phyloP scores from a whole-genome alignment of 2,113 vertebrate species.

The Xenus cinereus region DNA sequence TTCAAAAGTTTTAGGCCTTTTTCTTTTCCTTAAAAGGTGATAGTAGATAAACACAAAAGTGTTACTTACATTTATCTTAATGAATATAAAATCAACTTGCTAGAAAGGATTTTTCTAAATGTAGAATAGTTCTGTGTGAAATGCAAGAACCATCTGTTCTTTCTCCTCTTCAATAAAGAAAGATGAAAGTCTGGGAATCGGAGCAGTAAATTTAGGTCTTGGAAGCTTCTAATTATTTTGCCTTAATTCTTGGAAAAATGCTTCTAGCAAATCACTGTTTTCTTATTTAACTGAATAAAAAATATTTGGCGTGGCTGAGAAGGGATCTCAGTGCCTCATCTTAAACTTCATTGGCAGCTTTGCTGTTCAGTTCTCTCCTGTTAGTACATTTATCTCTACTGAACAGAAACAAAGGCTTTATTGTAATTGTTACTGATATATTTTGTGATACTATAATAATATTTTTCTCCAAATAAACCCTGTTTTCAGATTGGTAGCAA shows the following conservation, averaged over 20 bases:
- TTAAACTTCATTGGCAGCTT: neutral
- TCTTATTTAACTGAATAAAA: neutral
- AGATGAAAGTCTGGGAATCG: neutral
- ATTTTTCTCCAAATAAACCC: neutral
- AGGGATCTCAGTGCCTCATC: neutral
- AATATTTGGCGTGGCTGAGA: neutral
- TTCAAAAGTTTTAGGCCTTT: neutral
- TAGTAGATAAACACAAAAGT: neutral
- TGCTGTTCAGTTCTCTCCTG: neutral
- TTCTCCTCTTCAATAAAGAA: neutral
- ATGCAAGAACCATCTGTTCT: neutral
- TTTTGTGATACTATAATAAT: neutral
- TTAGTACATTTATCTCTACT: neutral
- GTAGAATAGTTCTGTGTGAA: neutral
- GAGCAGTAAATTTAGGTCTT: neutral
- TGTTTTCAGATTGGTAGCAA: conserved; percentile 84
- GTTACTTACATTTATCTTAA: neutral
- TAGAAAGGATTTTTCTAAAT: neutral
- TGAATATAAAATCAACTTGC: neutral
- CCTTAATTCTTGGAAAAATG: neutral
- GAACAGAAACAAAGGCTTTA: neutral
- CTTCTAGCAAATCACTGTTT: neutral
- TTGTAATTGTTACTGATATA: neutral
- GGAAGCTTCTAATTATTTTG: neutral
- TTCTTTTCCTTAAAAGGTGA: neutral